Percentiles rank a stretch among this genome's conserved stretches.
Evolutionary conservation across 2,797 vertebrate genomes (phyloP).

Genomic region (Melanotaenia maccullochi): DNA sequence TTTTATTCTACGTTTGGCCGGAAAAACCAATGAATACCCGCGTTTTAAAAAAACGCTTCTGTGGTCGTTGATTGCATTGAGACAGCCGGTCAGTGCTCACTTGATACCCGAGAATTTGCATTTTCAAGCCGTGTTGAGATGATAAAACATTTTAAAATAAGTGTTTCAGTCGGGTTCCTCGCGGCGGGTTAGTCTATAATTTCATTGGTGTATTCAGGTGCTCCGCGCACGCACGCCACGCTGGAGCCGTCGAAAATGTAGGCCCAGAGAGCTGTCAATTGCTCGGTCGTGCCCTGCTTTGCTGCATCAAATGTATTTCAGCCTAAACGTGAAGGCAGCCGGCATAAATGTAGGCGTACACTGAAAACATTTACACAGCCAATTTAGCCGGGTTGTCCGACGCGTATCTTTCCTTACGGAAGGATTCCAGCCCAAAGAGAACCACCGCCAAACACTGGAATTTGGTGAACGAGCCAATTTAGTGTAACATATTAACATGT

Average conservation of each 20-base stretch:
- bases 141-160: conserved; percentile 52
- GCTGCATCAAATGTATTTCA: conserved; percentile 42
- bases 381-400: too few species aligned
- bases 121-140: conserved; percentile 26
- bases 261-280: conserved; percentile 67
- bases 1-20: conserved; percentile 22
- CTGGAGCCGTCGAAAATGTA: conserved; percentile 55
- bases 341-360: background rate
- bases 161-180: conserved; percentile 24
- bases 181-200: conserved; percentile 16
- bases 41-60: conserved; percentile 26
- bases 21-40: conserved; percentile 27
- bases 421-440: background rate
- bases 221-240: conserved; percentile 50
- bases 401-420: background rate
- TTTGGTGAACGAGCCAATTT: conserved; percentile 43
- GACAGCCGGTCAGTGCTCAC: conserved; percentile 40
- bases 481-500: conserved; percentile 44
- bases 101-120: conserved; percentile 26
- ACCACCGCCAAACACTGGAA: conserved; percentile 5
- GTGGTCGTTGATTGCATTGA: conserved; percentile 49
- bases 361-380: background rate
- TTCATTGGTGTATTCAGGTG: conserved; percentile 46
- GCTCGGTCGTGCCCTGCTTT: conserved; percentile 51
- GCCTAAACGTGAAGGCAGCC: background rate